Conservation (phyloP, 2,888 invertebrate genomes). For the Aethes cnicana region DNA sequence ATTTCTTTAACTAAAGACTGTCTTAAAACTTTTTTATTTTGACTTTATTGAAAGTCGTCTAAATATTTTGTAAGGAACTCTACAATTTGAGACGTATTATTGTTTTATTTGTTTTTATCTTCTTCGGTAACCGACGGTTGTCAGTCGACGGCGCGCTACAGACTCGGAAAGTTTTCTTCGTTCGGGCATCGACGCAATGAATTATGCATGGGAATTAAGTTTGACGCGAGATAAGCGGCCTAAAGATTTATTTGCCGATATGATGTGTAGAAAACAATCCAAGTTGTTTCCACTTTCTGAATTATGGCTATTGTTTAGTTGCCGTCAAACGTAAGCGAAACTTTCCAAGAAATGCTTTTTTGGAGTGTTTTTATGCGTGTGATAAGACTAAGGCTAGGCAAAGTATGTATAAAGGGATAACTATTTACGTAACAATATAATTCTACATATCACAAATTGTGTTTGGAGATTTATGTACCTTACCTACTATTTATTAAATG, state of each 20-base stretch:
- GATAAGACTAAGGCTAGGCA: neutral
- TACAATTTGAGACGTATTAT: no score
- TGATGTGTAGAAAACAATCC: constrained; percentile 81
- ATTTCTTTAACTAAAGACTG: neutral
- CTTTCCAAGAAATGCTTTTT: constrained; percentile 42
- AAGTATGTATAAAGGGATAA: neutral
- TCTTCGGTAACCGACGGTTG: constrained; percentile 5
- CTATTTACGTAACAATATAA: no score
- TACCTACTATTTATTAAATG: constrained; percentile 38
- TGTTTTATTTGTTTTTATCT: constrained; percentile 15
- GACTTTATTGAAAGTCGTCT: no score
- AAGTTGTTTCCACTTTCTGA: constrained; percentile 76
- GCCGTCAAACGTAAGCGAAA: constrained; percentile 61
- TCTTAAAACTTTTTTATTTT: no score
- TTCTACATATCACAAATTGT: no score
- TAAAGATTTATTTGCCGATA: constrained; percentile 80
- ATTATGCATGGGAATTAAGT: constrained; percentile 81
- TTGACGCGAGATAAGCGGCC: constrained; percentile 78
- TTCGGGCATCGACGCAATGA: constrained; percentile 57
- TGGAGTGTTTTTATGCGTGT: constrained; percentile 8
- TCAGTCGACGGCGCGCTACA: constrained; percentile 20
- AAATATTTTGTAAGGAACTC: no score
- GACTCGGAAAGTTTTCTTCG: constrained; percentile 29
- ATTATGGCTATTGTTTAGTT: constrained; percentile 77
- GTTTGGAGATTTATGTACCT: neutral